Percentiles rank a stretch among this genome's conserved stretches.
Evolutionary conservation across 2,797 vertebrate genomes (phyloP).

Genomic region (Cottoperca gobio): DNA sequence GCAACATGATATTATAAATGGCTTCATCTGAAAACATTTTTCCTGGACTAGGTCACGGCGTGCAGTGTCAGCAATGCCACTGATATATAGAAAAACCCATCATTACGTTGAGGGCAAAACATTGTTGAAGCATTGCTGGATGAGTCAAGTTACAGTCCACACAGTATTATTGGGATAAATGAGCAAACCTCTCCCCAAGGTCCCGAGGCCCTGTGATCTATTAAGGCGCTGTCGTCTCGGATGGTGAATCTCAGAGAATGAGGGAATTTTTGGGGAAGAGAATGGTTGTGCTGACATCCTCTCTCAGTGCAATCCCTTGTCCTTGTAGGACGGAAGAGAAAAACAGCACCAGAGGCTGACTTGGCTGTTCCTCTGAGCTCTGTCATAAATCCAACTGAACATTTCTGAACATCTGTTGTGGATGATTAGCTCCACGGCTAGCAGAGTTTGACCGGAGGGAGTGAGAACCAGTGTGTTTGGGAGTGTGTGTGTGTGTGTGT

Average conservation of each 20-base stretch:
- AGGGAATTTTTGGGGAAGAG: constrained; percentile 65
- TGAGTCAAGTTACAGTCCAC: constrained; percentile 73
- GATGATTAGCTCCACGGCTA: constrained; percentile 85
- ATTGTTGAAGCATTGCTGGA: constrained; percentile 52
- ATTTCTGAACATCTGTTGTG: constrained; percentile 87
- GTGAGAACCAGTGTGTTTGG: constrained; percentile 61
- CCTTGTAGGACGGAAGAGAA: constrained; percentile 80
- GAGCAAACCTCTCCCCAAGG: constrained; percentile 77
- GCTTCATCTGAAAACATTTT: constrained; percentile 35
- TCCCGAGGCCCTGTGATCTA: constrained; percentile 75
- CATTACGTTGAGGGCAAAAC: constrained; percentile 45
- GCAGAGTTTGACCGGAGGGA: constrained; percentile 81
- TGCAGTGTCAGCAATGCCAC: constrained; percentile 54
- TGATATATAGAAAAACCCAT: constrained; percentile 39
- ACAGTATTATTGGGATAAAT: constrained; percentile 78
- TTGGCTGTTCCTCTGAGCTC: constrained; percentile 84
- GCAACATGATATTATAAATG: constrained; percentile 14
- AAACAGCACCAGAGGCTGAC: constrained; percentile 83
- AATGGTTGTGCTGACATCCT: constrained; percentile 78
- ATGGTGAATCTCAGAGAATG: constrained; percentile 67
- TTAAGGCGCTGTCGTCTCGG: constrained; percentile 72
- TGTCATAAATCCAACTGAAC: constrained; percentile 84
- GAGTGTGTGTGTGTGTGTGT: constrained; percentile 45
- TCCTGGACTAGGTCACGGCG: constrained; percentile 24
- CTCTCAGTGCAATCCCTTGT: constrained; percentile 78